Evolutionary conservation across 2,113 vertebrate species (phyloP).

Genomic region (Orientallactaga bullata): DNA sequence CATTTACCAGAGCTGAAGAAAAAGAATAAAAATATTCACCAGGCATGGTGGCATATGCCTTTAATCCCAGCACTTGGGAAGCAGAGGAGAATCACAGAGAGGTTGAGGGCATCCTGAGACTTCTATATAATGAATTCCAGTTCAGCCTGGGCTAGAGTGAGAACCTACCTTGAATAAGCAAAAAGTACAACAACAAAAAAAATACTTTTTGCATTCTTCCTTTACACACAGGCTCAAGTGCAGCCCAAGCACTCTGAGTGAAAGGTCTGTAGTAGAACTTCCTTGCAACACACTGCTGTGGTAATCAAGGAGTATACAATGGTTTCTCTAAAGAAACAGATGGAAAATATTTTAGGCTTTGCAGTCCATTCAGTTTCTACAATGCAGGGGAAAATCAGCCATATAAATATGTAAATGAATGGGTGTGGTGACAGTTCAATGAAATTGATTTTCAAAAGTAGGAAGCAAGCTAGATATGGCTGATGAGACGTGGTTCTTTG

Average conservation of each 20-base stretch:
- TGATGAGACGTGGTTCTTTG: neutral
- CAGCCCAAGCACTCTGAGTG: neutral
- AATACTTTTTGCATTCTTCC: neutral
- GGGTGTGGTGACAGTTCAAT: neutral
- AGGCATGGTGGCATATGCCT: no score
- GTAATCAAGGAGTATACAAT: neutral
- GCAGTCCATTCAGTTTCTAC: neutral
- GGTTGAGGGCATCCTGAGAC: no score
- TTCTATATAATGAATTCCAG: no score
- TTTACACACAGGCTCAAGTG: neutral
- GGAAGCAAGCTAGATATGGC: neutral
- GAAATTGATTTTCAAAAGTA: neutral
- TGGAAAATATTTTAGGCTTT: neutral
- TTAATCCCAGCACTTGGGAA: no score
- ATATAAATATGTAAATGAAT: neutral
- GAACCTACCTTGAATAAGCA: no score
- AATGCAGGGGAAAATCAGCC: neutral
- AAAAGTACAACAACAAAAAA: no score
- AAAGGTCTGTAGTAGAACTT: neutral
- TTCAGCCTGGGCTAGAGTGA: no score
- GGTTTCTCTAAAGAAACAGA: neutral
- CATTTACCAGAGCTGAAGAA: neutral
- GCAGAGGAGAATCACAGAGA: no score
- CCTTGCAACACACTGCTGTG: neutral
- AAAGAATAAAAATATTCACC: no score